Evolutionary conservation across 2,113 vertebrate species (phyloP).

Genomic region (Aepyceros melampus): DNA sequence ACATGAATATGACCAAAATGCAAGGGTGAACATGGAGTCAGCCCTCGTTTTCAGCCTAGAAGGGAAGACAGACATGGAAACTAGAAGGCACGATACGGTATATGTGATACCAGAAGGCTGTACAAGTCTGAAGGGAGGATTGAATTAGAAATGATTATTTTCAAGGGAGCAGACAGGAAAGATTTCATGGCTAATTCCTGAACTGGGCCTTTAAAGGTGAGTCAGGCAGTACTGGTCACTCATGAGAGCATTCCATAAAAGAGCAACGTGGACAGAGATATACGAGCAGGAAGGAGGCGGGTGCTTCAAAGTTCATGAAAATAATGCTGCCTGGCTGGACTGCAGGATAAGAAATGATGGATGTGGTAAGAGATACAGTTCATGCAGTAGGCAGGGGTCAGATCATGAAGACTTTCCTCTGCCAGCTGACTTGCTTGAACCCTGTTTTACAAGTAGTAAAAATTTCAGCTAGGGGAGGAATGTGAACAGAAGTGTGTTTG

Average conservation of each 20-base stretch:
- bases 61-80: neutral
- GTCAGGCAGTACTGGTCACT: neutral
- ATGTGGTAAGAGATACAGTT: neutral
- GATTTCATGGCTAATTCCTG: neutral
- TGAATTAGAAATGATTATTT: neutral
- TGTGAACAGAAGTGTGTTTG: neutral
- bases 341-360: neutral
- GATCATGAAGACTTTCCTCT: neutral
- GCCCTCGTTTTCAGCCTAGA: neutral
- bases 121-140: neutral
- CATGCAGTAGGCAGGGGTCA: neutral
- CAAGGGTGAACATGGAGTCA: neutral
- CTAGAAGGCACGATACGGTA: neutral
- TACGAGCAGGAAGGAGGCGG: neutral
- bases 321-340: neutral
- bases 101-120: neutral
- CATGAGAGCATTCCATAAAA: neutral
- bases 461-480: neutral
- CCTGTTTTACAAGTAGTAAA: neutral
- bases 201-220: neutral
- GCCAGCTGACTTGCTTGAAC: neutral
- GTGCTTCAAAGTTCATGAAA: neutral
- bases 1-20: neutral
- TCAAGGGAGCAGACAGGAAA: neutral
- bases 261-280: neutral